These are phyloP conservation scores for Theonella swinhoei DNA, from an alignment of 37 sponge, comb jelly and placozoan species.

Conservation along the genomic window DNA sequence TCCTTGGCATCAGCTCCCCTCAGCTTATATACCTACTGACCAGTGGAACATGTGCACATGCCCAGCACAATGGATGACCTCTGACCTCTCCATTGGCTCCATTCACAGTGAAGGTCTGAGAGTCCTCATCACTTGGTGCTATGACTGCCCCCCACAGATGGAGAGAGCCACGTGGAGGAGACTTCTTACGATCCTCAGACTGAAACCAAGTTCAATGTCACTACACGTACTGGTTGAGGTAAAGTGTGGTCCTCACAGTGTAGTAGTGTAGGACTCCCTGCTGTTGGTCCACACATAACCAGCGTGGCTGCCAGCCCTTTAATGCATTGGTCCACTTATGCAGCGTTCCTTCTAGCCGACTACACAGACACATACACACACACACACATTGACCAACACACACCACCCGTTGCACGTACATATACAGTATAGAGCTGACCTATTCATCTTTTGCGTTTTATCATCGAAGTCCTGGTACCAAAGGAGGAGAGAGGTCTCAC, in stretches of 20 bases:
- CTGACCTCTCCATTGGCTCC: conserved; percentile 77
- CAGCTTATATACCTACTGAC: too few relatives aligned
- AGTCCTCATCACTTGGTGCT: conserved; percentile 90
- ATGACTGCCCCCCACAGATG: conserved; percentile 84
- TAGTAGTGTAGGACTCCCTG: conserved; percentile 73
- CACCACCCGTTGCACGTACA: too few relatives aligned
- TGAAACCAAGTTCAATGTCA: not conserved
- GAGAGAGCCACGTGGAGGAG: conserved; percentile 76
- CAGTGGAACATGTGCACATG: too few relatives aligned
- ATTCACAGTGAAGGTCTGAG: conserved; percentile 76
- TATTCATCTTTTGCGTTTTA: too few relatives aligned
- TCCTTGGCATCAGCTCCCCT: conserved; percentile 69
- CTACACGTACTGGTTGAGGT: not conserved
- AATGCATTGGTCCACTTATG: conserved; percentile 76
- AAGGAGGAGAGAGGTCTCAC: not conserved
- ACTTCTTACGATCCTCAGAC: conserved; percentile 67
- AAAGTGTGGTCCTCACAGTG: conserved; percentile 42
- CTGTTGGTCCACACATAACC: conserved; percentile 66
- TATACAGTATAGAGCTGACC: too few relatives aligned
- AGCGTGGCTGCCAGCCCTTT: conserved; percentile 83
- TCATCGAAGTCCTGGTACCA: too few relatives aligned
- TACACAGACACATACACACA: conserved; percentile 11
- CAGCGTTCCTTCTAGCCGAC: conserved; percentile 65
- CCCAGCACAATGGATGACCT: too few relatives aligned
- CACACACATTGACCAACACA: conserved; percentile 9